These are phyloP conservation scores for Orchesella cincta DNA, from an alignment of 1,140 invertebrate species.

Conservation along the genomic window DNA sequence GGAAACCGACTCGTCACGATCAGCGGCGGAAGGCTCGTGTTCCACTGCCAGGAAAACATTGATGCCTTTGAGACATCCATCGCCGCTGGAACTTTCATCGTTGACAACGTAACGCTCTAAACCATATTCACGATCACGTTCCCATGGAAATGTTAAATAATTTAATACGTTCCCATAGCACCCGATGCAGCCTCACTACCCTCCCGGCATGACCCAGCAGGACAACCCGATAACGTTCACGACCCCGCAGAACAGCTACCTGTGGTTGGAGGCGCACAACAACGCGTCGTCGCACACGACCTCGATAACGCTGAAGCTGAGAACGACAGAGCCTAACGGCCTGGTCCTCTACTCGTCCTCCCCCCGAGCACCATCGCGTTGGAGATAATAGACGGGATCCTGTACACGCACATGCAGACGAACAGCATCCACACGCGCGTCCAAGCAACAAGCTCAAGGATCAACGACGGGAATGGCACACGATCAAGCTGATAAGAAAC, in stretches of 20 bases:
- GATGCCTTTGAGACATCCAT: not conserved
- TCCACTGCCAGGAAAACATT: not conserved
- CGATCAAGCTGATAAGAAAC: constrained; percentile 75
- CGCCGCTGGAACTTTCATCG: too few relatives aligned
- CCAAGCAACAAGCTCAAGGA: constrained; percentile 73
- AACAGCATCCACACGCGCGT: constrained; percentile 62
- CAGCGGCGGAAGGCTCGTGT: constrained; percentile 49
- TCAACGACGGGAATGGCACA: constrained; percentile 93
- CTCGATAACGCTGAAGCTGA: constrained; percentile 58
- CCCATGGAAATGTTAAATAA: not conserved
- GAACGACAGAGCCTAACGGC: constrained; percentile 59
- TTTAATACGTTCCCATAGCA: not conserved
- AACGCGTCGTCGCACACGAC: not conserved
- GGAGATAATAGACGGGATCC: constrained; percentile 87
- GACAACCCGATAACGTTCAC: constrained; percentile 54
- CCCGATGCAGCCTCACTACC: constrained; percentile 32
- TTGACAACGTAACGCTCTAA: too few relatives aligned
- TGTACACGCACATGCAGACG: constrained; percentile 74
- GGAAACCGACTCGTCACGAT: constrained; percentile 84
- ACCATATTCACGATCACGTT: not conserved
- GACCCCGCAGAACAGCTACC: not conserved
- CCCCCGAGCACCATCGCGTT: constrained; percentile 89
- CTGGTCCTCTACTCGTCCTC: constrained; percentile 59
- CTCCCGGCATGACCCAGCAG: constrained; percentile 51
- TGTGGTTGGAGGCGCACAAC: not conserved